Evolutionary conservation across 1,140 invertebrate species (phyloP), one percentile per base, ranked within the genome.

Genomic region (Sycobia sp.): DNA sequence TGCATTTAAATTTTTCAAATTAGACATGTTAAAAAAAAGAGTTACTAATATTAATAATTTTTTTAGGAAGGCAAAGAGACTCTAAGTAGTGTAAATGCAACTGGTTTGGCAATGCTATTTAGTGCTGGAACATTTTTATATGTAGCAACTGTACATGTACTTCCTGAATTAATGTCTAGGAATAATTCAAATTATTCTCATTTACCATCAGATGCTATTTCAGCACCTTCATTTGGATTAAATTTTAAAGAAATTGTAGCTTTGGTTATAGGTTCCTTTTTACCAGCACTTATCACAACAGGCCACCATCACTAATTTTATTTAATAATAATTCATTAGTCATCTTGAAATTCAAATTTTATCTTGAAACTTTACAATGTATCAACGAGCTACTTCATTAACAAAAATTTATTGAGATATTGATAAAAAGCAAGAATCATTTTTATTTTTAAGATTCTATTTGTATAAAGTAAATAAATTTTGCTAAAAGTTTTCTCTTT

Each of bases 51-150:
- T 38, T 27, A 41, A 41, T 55, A 29, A 25, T 47, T 8, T 67
- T 76, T 78, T 56, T 72, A 87, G 86, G 85, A 87, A 72, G 84
- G 85, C n/a, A 87, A 88, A 77, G 86, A 88, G 77, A 85, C 83
- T 1, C 71, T 97, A 2, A 91, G 89, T 67, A 91, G 90, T 25
- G 86, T 96, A 10, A 95, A 97, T 81, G 93, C 94, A 2, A 99
- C 91, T 77, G 96, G 95, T 43, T 88, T 98, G 41, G 95, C 97
- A 14, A 97, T 99, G 95, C 81, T 99, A 18, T 99, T 99, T 79
- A 98, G 95, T 66, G 97, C 95, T 1, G 97, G 97, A 2, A 99
- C 97, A 44, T 99, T 99, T 82, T 83, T 99, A 8, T 99, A 99
- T 76, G 97, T 99, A 7, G 95, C 97, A 0, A 98, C 97, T 2